Base-by-base conservation (phyloP, 2,113 vertebrate genomes). In the Semnornis frantzii region DNA sequence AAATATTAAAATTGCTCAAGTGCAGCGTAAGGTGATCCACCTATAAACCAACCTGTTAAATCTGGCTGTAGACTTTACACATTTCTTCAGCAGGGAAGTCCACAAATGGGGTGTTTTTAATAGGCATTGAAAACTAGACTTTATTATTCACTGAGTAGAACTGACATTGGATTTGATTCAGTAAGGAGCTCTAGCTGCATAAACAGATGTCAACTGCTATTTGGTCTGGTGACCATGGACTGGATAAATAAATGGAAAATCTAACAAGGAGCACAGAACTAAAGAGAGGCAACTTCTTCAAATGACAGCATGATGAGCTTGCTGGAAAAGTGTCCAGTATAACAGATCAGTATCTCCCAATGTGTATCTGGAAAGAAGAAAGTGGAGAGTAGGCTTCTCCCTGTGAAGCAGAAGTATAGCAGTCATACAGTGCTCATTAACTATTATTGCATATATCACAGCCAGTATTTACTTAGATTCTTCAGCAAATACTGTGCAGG, bases 131-230 rank as follows among this genome's bases (percentile, higher is more conserved):
- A 94, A 94, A 65, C 79, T 34, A 39, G n/a, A 55, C 58, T 92
- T 94, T 71, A 87, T 85, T 91, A 92, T 92, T 94, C 76, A 55
- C 39, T 44, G 59, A 84, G 11, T 81, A 88, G 66, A 58, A 65
- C 80, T 93, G 92, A 86, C 85, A 52, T 25, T 90, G 82, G 76
- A 65, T 69, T 86, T 89, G 54, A 75, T 78, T 95, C 85, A 24
- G 33, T 73, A 88, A 95, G 82, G 82, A 92, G 12, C 39, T 24
- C 66, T 76, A 81, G 87, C 89, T 94, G 92, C 92, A 93, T 88
- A 88, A 95, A 79, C 70, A 95, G 82, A 90, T 81, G 69, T 72
- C 91, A 95, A 9, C n/a, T 81, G 65, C 72, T 92, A 4, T 88
- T 94, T 92, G 76, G 69, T 94, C 91, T 86, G 62, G 39, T 94